A percentile compares a stretch with the other conserved stretches of the same genome.
Evolutionary conservation across 1,140 invertebrate genomes (phyloP).

Genomic region (Apocrypta bakeri): DNA sequence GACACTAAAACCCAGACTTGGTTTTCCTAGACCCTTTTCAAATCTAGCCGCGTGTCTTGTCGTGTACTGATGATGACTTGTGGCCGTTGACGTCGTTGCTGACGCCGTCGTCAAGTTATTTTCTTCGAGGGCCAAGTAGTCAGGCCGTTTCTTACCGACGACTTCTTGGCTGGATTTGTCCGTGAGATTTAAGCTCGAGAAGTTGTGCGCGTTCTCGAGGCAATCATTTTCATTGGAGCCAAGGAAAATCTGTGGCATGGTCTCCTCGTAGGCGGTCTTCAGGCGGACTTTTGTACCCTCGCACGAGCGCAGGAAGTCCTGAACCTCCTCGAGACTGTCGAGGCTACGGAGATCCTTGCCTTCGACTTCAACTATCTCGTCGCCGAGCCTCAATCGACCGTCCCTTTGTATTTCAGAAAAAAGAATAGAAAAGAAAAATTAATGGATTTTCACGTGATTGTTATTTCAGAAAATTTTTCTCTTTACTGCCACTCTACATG

Average conservation of each 20-base stretch:
- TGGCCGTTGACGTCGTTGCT: conserved; percentile 69
- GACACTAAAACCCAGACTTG: conserved; percentile 84
- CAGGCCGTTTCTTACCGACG: conserved; percentile 62
- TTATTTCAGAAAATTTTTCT: no score
- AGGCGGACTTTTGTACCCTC: conserved; percentile 65
- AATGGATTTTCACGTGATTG: no score
- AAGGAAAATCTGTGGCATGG: conserved; percentile 66
- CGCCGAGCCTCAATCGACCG: conserved; percentile 85
- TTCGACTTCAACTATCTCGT: conserved; percentile 92
- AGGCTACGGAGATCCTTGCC: conserved; percentile 85
- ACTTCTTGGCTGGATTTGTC: conserved; percentile 50
- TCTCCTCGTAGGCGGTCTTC: conserved; percentile 70
- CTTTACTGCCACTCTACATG: no score
- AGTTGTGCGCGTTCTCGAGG: conserved; percentile 65
- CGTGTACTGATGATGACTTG: conserved; percentile 70
- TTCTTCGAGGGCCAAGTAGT: conserved; percentile 58
- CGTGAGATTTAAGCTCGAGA: conserved; percentile 61
- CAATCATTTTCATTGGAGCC: conserved; percentile 58
- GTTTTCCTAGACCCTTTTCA: conserved; percentile 80
- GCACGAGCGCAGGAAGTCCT: conserved; percentile 71
- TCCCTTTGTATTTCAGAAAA: no score
- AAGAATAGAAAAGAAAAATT: no score
- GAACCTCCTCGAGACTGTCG: conserved; percentile 79
- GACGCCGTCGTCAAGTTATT: conserved; percentile 64
- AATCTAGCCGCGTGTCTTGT: conserved; percentile 73